phyloP scores from a whole-genome alignment of 2,113 vertebrate genomes.

The Erythrolamprus reginae region DNA sequence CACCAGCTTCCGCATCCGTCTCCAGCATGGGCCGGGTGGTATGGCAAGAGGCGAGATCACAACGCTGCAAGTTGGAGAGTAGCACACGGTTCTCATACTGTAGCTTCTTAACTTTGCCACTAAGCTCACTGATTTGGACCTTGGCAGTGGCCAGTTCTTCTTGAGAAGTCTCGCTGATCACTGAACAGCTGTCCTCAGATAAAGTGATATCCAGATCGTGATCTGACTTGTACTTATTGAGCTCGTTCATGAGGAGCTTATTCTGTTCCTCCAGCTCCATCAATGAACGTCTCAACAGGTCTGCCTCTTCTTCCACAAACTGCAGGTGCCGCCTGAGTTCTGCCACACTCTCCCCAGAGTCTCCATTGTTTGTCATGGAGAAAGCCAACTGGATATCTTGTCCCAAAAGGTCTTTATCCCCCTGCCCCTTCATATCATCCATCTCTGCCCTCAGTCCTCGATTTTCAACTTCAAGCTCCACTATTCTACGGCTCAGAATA shows the following conservation, averaged over 20 bases:
- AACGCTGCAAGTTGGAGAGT: constrained; percentile 94
- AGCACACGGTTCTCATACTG: constrained; percentile 97
- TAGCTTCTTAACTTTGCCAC: constrained; percentile 95
- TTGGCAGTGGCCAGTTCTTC: constrained; percentile 86
- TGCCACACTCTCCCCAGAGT: constrained; percentile 80
- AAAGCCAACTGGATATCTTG: constrained; percentile 65
- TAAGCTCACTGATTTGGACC: constrained; percentile 91
- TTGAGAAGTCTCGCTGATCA: constrained; percentile 83
- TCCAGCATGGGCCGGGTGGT: constrained; percentile 80
- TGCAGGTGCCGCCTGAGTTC: constrained; percentile 94
- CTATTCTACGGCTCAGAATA: constrained; percentile 90
- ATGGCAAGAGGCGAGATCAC: constrained; percentile 89
- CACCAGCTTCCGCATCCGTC: constrained; percentile 86
- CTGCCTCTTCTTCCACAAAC: constrained; percentile 98
- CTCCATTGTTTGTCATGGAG: constrained; percentile 62
- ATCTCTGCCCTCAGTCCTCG: constrained; percentile 92
- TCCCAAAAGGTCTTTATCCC: constrained; percentile 64
- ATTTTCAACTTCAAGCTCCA: constrained; percentile 98
- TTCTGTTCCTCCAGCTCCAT: constrained; percentile 97
- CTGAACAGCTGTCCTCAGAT: constrained; percentile 79
- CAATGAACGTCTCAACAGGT: constrained; percentile 88
- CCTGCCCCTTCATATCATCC: constrained; percentile 86
- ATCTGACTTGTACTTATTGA: constrained; percentile 91
- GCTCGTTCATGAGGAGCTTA: constrained; percentile 90
- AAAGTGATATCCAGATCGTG: constrained; percentile 71